Evolutionary conservation across 2,888 invertebrate genomes (phyloP).

Genomic region (Acrocyrtus sp.): DNA sequence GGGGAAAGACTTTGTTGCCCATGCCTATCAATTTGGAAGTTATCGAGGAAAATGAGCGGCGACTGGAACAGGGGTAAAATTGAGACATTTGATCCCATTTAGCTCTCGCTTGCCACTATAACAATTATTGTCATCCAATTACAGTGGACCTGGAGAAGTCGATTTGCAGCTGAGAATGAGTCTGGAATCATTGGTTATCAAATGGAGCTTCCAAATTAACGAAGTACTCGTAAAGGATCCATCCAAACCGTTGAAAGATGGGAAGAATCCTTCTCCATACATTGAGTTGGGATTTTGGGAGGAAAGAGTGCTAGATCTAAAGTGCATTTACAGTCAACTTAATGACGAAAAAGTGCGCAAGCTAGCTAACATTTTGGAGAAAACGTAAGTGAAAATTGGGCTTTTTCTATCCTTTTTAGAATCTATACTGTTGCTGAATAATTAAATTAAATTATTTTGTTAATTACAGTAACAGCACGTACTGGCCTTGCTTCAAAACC

Average conservation of each 20-base stretch:
- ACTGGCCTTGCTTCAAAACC: conserved; percentile 89
- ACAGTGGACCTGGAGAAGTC: conserved; percentile 71
- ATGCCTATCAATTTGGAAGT: conserved; percentile 89
- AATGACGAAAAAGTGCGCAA: conserved; percentile 83
- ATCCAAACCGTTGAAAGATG: conserved; percentile 75
- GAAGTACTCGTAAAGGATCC: conserved; percentile 92
- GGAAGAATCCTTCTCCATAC: conserved; percentile 83
- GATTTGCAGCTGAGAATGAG: conserved; percentile 92
- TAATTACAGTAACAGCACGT: conserved; percentile 74
- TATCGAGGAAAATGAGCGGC: conserved; percentile 67
- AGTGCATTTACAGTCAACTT: conserved; percentile 91
- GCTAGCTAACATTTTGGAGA: conserved; percentile 92
- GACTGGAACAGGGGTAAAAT: conserved; percentile 50
- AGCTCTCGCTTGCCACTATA: neutral
- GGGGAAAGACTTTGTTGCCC: conserved; percentile 87
- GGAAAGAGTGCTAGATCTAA: conserved; percentile 80
- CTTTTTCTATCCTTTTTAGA: too few relatives aligned
- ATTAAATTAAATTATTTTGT: too few relatives aligned
- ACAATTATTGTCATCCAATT: neutral
- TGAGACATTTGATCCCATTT: neutral
- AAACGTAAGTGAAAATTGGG: conserved; percentile 79
- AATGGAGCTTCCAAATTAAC: conserved; percentile 90
- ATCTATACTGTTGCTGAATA: too few relatives aligned
- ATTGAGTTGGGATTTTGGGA: conserved; percentile 88
- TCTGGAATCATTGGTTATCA: conserved; percentile 94